Evolutionary conservation across 2,888 invertebrate species (phyloP), one percentile per base, ranked within the genome.

Genomic region (Dendrolimus houi): DNA sequence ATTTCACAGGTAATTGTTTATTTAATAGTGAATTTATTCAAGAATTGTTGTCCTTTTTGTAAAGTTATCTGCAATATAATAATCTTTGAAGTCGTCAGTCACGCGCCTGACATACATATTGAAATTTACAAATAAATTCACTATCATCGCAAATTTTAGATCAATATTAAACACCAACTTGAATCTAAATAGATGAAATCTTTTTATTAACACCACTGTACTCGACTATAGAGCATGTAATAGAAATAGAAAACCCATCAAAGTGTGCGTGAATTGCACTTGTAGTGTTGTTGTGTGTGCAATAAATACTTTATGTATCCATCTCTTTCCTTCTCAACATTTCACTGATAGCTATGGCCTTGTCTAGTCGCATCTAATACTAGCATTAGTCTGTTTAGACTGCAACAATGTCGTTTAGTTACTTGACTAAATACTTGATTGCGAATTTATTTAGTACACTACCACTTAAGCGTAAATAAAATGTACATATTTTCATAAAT

Each of bases 281-380:
- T 76, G 83, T 85, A 69, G 79, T 85, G 77, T 82, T 74, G 75
- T 78, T 84, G 79, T 86, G 84, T 87, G 85, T 88, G 89, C 87
- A 87, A 87, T 86, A 88, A 87, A 86, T 87, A 87, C 85, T 82
- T 81, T 81, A 72, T 88, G 76, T 83, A 79, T 79, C 89, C 84
- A 77, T 89, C 90, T 89, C 89, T 88, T 87, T 90, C 88, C 80
- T 79, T 82, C 90, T 85, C 88, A 83, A 87, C 90, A 89, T 89
- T 90, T 89, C 87, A 88, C 87, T 87, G 89, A 89, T 90, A 90
- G 87, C 84, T 87, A 78, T 84, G 87, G 90, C 89, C 90, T 90
- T 88, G 90, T 90, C 90, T 90, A 89, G 88, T 90, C 87, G 87
- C 90, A 90, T 90, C 90, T 89, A 90, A 90, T 88, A 85, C 88